phyloP scores from a whole-genome alignment of 2,113 vertebrate genomes.

The Turnix velox region DNA sequence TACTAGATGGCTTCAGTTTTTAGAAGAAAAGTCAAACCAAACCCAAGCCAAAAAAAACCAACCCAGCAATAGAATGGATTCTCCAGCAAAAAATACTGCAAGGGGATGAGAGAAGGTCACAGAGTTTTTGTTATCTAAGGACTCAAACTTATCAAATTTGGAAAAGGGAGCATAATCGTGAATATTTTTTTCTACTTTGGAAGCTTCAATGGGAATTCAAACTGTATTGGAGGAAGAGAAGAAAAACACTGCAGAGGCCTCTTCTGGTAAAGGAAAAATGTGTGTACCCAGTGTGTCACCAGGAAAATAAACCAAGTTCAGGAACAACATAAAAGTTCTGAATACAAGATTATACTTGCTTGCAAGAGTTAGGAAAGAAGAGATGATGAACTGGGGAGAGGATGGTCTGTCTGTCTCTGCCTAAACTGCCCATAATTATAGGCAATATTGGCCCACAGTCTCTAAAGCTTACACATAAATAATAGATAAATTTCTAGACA shows the following conservation, averaged over 20 bases:
- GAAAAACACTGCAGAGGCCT: not conserved
- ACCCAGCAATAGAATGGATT: not conserved
- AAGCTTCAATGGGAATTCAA: not conserved
- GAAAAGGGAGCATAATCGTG: not conserved
- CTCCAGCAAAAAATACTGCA: not conserved
- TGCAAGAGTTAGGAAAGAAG: not conserved
- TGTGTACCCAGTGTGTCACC: rapidly evolving
- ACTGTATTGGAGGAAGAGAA: not conserved
- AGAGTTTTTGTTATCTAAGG: not conserved
- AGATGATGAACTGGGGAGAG: not conserved
- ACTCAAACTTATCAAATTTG: not conserved
- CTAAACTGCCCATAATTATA: not conserved
- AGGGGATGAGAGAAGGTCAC: not conserved
- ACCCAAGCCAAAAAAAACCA: not conserved
- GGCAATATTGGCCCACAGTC: not conserved
- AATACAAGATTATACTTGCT: not conserved
- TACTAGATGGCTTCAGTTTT: not conserved
- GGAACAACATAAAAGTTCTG: not conserved
- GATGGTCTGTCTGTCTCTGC: not conserved
- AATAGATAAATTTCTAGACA: not conserved
- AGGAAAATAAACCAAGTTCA: not conserved
- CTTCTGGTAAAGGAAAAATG: not conserved
- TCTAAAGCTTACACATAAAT: not conserved
- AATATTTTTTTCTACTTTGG: not conserved
- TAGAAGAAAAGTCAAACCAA: not conserved